Evolutionary conservation across 2,797 vertebrate genomes (phyloP), one percentile per base, ranked within the genome.

Genomic region (Hydrocynus forskahlii): DNA sequence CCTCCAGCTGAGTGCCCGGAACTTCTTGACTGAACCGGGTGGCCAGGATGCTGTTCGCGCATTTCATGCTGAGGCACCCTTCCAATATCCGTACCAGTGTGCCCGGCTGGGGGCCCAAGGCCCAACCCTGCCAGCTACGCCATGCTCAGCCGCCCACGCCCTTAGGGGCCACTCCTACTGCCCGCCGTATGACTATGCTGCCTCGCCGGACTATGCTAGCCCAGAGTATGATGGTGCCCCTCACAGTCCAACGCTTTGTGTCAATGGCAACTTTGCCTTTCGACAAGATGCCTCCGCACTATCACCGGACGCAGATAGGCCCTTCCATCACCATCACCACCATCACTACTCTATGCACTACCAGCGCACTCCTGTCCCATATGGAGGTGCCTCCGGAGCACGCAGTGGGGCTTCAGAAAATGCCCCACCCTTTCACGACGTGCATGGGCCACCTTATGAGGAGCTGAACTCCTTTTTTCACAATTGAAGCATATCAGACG

Each of bases 341-440:
- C 63, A 97, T 83, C 97, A 97, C 85, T 99, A 98, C 91, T 97
- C 97, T 96, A 97, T 99, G 96, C 97, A 98, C 94, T 99, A 98
- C 91, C 85, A 66, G 91, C 94, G 7, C 96, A 96, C 85, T 93
- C 95, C 87, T 78, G 63, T 98, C 85, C 90, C 95, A 16, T 97
- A 96, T 82, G 63, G 63, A 9, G 96, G 96, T 45, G 94, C 97
- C 29, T 91, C 97, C 29, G 97, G 95, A 67, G 92, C 95, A 89
- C 97, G 97, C 89, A 84, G 90, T 50, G 93, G 94, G 54, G 95
- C 94, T 90, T 96, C 97, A 13, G 97, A 99, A 91, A 98, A 97
- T 93, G 94, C 97, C 87, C 95, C 97, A 85, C 93, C 94, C 71
- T 99, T 98, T 90, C 93, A 94, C 75, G 97, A 99, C 86, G 95